Evolutionary conservation across 2,113 vertebrate species (phyloP).

Genomic region (Actenoides lindsayi): DNA sequence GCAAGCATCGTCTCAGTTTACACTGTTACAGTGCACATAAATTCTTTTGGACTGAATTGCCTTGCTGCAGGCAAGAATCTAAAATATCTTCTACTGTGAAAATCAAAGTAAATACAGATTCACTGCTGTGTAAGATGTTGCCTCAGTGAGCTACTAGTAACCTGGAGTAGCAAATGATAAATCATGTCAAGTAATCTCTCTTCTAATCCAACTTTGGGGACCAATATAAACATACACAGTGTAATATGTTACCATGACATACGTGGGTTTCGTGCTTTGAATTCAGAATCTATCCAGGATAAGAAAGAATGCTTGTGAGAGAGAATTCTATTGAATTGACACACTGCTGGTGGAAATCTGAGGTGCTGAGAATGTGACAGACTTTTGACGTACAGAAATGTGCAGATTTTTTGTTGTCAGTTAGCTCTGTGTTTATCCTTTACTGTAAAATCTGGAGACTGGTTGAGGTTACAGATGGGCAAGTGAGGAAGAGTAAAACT

Average conservation of each 20-base stretch:
- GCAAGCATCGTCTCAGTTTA: not conserved
- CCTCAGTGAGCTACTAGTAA: not conserved
- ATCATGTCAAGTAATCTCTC: not conserved
- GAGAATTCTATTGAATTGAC: not conserved
- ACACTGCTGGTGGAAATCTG: not conserved
- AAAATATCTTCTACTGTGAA: not conserved
- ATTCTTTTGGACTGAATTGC: not conserved
- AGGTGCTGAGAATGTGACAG: not conserved
- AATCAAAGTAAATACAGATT: not conserved
- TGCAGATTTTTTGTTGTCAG: not conserved
- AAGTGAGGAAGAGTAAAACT: not conserved
- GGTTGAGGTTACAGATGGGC: not conserved
- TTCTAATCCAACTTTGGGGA: not conserved
- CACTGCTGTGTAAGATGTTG: not conserved
- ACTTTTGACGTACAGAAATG: not conserved
- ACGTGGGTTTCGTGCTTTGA: not conserved
- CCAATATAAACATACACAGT: not conserved
- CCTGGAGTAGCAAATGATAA: not conserved
- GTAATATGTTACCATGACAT: not conserved
- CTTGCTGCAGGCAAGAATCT: not conserved
- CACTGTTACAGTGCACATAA: not conserved
- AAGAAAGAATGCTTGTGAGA: not conserved
- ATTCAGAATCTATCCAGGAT: not conserved
- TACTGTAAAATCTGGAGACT: not conserved
- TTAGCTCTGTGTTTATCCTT: not conserved